These are phyloP conservation scores for Sarcophaga caerulescens DNA, from an alignment of 2,888 invertebrate genomes.

Conservation along the genomic window DNA sequence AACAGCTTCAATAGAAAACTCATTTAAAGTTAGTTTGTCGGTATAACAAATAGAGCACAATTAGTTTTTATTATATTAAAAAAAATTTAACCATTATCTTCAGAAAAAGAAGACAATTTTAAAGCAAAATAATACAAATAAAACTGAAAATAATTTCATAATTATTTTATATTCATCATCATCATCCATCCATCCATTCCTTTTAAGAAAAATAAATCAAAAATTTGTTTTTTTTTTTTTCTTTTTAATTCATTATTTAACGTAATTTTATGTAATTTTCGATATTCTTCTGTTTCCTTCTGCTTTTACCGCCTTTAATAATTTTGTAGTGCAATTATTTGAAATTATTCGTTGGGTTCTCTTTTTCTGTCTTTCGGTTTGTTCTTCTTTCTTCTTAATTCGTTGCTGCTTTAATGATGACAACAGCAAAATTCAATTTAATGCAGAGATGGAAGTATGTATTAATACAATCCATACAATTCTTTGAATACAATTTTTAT, in stretches of 20 bases:
- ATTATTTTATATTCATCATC: no score
- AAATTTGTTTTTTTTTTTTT: constrained; percentile 35
- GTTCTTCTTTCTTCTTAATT: constrained; percentile 5
- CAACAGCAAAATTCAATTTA: constrained; percentile 43
- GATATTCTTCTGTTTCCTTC: not conserved
- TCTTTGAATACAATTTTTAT: no score
- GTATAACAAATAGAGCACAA: no score
- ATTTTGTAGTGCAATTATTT: constrained; percentile 45
- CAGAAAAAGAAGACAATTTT: no score
- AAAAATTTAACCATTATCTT: no score
- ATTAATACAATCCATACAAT: no score
- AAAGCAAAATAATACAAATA: no score
- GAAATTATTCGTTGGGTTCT: constrained; percentile 36
- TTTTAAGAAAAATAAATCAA: not conserved
- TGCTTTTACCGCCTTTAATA: not conserved
- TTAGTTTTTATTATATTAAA: no score
- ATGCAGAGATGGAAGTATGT: not conserved
- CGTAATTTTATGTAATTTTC: constrained; percentile 56
- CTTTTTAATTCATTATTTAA: not conserved
- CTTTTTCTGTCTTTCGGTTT: not conserved
- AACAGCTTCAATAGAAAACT: no score
- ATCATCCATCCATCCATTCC: no score
- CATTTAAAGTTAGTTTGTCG: no score
- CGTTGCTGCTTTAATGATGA: not conserved
- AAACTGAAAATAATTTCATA: no score